Conservation (phyloP, 2,888 invertebrate genomes). For the Plutella xylostella region DNA sequence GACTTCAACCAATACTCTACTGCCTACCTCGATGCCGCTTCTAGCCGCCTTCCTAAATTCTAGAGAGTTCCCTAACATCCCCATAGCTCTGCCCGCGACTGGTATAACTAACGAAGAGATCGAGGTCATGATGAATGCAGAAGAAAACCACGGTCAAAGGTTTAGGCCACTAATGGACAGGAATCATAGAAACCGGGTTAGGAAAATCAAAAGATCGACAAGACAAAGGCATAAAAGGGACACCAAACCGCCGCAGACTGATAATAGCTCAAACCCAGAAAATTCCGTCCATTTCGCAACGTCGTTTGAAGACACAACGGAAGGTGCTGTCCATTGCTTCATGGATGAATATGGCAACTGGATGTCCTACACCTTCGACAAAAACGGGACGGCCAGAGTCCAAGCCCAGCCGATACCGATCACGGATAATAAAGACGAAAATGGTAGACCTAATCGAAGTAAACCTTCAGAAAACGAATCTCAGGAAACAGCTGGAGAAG, state of each 20-base stretch:
- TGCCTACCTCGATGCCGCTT: conserved; percentile 72
- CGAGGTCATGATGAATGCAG: conserved; percentile 39
- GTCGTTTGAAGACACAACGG: conserved; percentile 84
- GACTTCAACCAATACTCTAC: conserved; percentile 74
- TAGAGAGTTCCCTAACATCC: conserved; percentile 60
- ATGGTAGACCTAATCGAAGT: conserved; percentile 30
- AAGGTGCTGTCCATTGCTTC: conserved; percentile 88
- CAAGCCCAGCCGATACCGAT: conserved; percentile 45
- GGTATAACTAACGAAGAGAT: conserved; percentile 25
- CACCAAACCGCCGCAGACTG: conserved; percentile 28
- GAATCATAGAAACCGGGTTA: conserved; percentile 59
- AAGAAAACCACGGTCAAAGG: conserved; percentile 43
- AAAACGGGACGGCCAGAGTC: conserved; percentile 72
- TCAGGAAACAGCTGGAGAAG: conserved; percentile 52
- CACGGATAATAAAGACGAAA: conserved; percentile 43
- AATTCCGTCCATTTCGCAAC: conserved; percentile 76
- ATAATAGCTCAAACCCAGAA: conserved; percentile 34
- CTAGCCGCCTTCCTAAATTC: conserved; percentile 75
- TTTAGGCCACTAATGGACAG: conserved; percentile 60
- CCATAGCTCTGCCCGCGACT: neutral
- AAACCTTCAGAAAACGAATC: conserved; percentile 46
- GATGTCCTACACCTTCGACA: conserved; percentile 86
- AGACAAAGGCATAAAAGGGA: conserved; percentile 53
- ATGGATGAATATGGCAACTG: conserved; percentile 89
- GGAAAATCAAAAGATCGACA: conserved; percentile 68